Base-by-base conservation (phyloP, 2,113 vertebrate species). In the Cyanoliseus patagonus region DNA sequence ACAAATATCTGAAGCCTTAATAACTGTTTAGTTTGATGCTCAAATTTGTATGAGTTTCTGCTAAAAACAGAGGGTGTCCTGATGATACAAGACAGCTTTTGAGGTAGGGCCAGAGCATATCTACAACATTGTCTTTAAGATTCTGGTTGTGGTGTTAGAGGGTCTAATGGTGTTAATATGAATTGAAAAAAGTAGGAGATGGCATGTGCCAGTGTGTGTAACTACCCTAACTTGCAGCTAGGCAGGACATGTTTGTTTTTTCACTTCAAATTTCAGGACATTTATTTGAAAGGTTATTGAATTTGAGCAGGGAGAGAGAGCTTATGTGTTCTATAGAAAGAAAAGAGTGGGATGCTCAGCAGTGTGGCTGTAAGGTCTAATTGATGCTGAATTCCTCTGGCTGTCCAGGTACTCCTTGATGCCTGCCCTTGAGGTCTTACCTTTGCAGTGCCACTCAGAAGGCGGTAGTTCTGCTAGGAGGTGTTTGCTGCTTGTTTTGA, bases 291-390 rank as follows among this genome's bases (percentile, higher is more conserved):
- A 91, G 57, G 47, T 28, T 75, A 30, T 20, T 85, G 13, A 14
- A 44, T 82, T 49, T 41, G 25, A 88, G 6, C 15, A 35, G 6
- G 19, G 19, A 76, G 49, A 46, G 24, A 18, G 7, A 55, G 19
- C 23, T 37, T 84, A 0, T 44, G 6, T 87, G 57, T 79, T 69
- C 27, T 13, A 11, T 46, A 23, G 59, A 69, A 61, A 18, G 16
- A 39, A 37, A 49, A 42, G 42, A 42, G 7, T 46, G 10, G 5
- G 4, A 55, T 75, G 11, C 18, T 19, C 31, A 69, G 70, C 44
- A 28, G 6, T 35, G 8, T 47, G 55, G 7, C 33, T 0, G 0
- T 31, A 28, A 75, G 10, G 9, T 64, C 30, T 72, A 46, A 7
- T 8, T 79, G 10, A 11, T 42, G 19, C 25, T 86, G 25, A 37